phyloP scores from a whole-genome alignment of 1,140 invertebrate genomes.

The Scaptomyza graminum region DNA sequence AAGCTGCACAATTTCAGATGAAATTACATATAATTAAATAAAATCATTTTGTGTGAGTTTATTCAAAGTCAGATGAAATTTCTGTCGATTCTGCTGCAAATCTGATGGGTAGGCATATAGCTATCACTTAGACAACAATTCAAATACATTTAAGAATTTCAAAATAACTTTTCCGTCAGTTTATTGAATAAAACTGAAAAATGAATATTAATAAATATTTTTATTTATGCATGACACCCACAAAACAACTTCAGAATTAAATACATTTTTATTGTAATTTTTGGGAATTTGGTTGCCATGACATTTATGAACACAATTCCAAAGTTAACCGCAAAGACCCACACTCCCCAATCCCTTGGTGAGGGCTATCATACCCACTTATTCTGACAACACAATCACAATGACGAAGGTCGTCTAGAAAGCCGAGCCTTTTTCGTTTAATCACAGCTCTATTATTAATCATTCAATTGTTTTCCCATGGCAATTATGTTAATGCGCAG shows the following conservation, averaged over 20 bases:
- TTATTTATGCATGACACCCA: too few species aligned
- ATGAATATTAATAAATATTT: too few species aligned
- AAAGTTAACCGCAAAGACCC: background rate
- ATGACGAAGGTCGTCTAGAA: constrained; percentile 43
- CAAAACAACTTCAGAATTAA: too few species aligned
- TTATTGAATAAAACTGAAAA: too few species aligned
- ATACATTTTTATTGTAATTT: background rate
- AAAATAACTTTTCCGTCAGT: too few species aligned
- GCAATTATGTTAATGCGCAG: constrained; percentile 66
- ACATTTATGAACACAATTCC: constrained; percentile 5
- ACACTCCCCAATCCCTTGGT: too few species aligned
- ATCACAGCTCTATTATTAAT: constrained; percentile 67
- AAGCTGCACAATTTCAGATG: background rate
- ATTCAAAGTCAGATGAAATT: background rate
- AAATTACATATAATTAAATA: constrained; percentile 7
- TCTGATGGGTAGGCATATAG: background rate
- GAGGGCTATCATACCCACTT: background rate
- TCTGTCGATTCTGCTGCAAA: too few species aligned
- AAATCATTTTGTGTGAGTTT: background rate
- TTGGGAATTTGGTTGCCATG: background rate
- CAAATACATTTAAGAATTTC: too few species aligned
- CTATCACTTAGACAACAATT: too few species aligned
- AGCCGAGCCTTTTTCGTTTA: constrained; percentile 50
- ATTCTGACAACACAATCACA: constrained; percentile 13
- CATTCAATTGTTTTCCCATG: constrained; percentile 67